Evolutionary conservation across 1,140 invertebrate genomes (phyloP).

Genomic region (Riptortus pedestris): DNA sequence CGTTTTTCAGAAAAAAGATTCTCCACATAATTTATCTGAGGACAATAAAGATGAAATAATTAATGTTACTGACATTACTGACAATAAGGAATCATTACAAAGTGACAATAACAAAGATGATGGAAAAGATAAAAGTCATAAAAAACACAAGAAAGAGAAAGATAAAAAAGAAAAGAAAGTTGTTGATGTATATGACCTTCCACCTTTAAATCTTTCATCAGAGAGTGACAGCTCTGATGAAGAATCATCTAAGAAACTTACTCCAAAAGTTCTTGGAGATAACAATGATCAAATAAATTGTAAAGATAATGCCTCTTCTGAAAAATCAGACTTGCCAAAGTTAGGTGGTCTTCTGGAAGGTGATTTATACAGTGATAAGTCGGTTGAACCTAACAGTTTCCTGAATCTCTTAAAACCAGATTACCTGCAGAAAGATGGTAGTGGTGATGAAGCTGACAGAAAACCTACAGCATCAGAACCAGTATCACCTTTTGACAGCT

Average conservation of each 20-base stretch:
- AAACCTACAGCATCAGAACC: not conserved
- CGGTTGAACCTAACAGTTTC: not conserved
- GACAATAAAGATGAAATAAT: conserved; percentile 33
- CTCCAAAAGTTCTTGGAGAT: not conserved
- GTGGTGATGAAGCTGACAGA: not conserved
- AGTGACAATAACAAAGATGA: conserved; percentile 35
- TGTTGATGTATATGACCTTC: conserved; percentile 57
- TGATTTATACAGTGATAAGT: not conserved
- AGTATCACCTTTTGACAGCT: not conserved
- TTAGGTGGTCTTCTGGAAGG: not conserved
- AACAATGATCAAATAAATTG: not conserved
- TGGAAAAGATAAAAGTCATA: conserved; percentile 25
- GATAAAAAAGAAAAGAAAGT: conserved; percentile 36
- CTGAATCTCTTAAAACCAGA: conserved; percentile 2
- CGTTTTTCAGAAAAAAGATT: conserved; percentile 19
- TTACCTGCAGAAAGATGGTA: not conserved
- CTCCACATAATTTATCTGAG: not conserved
- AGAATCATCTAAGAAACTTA: conserved; percentile 35
- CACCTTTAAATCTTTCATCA: conserved; percentile 64
- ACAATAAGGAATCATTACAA: conserved; percentile 36
- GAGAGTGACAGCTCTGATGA: conserved; percentile 64
- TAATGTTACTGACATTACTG: conserved; percentile 32
- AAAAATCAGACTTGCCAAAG: not conserved
- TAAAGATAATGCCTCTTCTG: not conserved
- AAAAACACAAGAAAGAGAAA: conserved; percentile 32